These are phyloP conservation scores for Perizoma affinitatum DNA, from an alignment of 2,888 invertebrate genomes.

Conservation along the genomic window DNA sequence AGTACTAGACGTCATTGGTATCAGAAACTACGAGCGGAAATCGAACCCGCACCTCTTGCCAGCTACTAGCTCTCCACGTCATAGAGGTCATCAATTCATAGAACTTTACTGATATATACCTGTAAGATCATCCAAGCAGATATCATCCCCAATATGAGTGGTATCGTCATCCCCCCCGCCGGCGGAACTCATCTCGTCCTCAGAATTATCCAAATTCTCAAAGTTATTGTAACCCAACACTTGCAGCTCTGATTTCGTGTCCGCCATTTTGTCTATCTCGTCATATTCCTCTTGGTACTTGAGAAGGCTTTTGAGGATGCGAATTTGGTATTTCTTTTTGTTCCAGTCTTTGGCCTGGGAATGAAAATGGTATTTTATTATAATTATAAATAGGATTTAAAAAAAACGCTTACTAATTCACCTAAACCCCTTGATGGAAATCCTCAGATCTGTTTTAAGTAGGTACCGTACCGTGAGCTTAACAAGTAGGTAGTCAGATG, in stretches of 20 bases:
- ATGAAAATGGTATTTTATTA: neutral
- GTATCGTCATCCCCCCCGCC: constrained; percentile 83
- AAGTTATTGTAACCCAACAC: constrained; percentile 69
- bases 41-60: too few species aligned
- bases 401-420: too few species aligned
- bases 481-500: too few species aligned
- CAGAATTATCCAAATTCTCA: constrained; percentile 78
- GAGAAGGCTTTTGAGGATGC: constrained; percentile 82
- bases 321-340: constrained; percentile 83
- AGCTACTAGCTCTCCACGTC: too few species aligned
- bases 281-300: constrained; percentile 82
- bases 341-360: constrained; percentile 78
- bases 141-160: constrained; percentile 87
- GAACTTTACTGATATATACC: constrained; percentile 64
- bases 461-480: too few species aligned
- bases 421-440: too few species aligned
- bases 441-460: too few species aligned
- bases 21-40: too few species aligned
- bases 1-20: too few species aligned
- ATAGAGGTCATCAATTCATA: too few species aligned
- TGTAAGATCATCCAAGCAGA: constrained; percentile 89
- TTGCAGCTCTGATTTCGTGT: constrained; percentile 78
- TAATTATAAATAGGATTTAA: too few species aligned
- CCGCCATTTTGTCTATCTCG: constrained; percentile 79
- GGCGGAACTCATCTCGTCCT: constrained; percentile 76